Evolutionary conservation across 2,888 invertebrate genomes (phyloP), one percentile per base, ranked within the genome.

Genomic region (Drosophila buzzatii): DNA sequence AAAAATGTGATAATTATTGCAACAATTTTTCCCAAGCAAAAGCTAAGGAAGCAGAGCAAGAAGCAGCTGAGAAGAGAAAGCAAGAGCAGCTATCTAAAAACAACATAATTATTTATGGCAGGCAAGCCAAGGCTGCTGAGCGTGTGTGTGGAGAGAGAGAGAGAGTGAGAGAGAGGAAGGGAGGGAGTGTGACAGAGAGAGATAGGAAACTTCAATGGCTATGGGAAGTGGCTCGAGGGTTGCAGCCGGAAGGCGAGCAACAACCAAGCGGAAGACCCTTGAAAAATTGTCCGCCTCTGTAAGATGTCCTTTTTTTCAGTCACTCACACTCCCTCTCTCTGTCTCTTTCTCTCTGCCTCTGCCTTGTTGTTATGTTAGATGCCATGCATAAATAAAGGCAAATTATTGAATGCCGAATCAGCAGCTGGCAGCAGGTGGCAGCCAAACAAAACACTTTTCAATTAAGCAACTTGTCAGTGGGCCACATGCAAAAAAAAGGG

Each of bases 61-160:
- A 33, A 27, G 35, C 35, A 67, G 66, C 63, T 60, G 23, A 35
- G 49, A 42, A 75, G 18, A 35, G 33, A 42, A 39, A 72, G 66
- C 66, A 65, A 31, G 31, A 37, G 52, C 45, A 75, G 66, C 66
- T 71, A 72, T 85, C 88, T 85, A 79, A 85, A 79, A 81, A 85
- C 79, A 88, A 88, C 88, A 85, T 85, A 88, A 85, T 85, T 85
- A 85, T 88, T 85, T 85, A 83, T 85, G 88, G 76, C 76, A 70
- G n/a, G 66, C 60, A 51, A 18, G 33, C 51, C 20, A 35, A 18
- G 35, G 20, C 51, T 5, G 37, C 27, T 6, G 14, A 5, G 7
- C n/a, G 39, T 56, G 42, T 20, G 57, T 2, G 9, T 5, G 0
- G 2, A n/a, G 49, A 3, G 45, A 27, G 47, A 16, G 33, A 10